phyloP scores from a whole-genome alignment of 2,888 invertebrate genomes.

The Thyatira batis region DNA sequence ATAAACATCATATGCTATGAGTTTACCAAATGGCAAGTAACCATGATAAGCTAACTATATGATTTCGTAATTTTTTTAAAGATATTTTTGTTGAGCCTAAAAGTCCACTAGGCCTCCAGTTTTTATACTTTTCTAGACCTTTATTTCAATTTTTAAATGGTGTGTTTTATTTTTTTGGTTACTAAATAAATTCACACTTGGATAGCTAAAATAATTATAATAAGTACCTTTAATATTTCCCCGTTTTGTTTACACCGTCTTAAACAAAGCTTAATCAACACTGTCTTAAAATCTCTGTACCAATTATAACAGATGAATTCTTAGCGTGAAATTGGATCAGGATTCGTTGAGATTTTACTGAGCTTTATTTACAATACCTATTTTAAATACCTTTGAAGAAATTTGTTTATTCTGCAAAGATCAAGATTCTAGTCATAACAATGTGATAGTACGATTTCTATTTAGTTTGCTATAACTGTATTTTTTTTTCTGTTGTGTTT shows the following conservation, averaged over 20 bases:
- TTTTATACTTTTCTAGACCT: no score
- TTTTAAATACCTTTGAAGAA: conserved; percentile 21
- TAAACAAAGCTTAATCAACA: conserved; percentile 32
- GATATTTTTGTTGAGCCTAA: no score
- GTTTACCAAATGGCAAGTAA: no score
- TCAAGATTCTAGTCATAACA: conserved; percentile 10
- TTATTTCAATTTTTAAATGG: no score
- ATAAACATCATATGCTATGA: no score
- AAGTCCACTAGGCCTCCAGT: no score
- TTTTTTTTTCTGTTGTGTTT: no score
- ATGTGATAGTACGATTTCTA: background rate
- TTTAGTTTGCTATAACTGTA: background rate
- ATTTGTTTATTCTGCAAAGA: conserved; percentile 26
- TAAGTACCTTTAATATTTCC: background rate
- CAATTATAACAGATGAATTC: conserved; percentile 54
- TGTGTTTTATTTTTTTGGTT: no score
- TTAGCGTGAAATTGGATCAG: conserved; percentile 60
- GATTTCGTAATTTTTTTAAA: no score
- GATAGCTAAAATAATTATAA: background rate
- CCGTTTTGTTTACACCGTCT: conserved; percentile 12
- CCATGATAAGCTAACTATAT: no score
- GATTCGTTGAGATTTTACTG: conserved; percentile 37
- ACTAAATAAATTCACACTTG: background rate
- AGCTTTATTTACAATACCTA: conserved; percentile 52
- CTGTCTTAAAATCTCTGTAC: conserved; percentile 39